Evolutionary conservation across 2,113 vertebrate genomes (phyloP).

Genomic region (Eptesicus fuscus): DNA sequence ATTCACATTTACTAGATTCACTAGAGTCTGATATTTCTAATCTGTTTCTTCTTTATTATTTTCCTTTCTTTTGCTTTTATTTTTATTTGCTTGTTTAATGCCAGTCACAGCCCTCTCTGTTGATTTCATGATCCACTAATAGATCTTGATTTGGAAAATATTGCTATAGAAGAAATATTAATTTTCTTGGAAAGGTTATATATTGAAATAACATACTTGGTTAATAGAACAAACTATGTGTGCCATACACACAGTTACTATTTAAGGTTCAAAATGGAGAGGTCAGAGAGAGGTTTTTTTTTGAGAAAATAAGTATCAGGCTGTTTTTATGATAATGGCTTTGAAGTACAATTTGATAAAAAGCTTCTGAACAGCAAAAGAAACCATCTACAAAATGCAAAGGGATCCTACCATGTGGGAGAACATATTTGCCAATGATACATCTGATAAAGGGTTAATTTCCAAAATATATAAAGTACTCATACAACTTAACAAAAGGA

Average conservation of each 20-base stretch:
- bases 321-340: too few species aligned
- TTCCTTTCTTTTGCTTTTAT: not conserved
- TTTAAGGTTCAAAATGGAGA: not conserved
- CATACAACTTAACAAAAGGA: too few species aligned
- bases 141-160: not conserved
- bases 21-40: not conserved
- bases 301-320: not conserved
- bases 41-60: not conserved
- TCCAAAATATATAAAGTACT: too few species aligned
- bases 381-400: too few species aligned
- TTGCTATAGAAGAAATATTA: not conserved
- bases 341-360: too few species aligned
- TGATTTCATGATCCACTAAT: not conserved
- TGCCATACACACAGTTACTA: not conserved
- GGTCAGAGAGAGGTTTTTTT: not conserved
- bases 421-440: too few species aligned
- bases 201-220: not conserved
- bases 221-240: not conserved
- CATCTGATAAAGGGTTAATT: too few species aligned
- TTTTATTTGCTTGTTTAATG: not conserved
- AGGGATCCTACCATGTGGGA: too few species aligned
- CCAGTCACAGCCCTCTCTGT: not conserved
- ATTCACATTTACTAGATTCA: not conserved
- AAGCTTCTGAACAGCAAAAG: too few species aligned
- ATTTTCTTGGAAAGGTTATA: not conserved